Evolutionary conservation across 2,113 vertebrate genomes (phyloP), one percentile per base, ranked within the genome.

Genomic region (Callocephalon fimbriatum): DNA sequence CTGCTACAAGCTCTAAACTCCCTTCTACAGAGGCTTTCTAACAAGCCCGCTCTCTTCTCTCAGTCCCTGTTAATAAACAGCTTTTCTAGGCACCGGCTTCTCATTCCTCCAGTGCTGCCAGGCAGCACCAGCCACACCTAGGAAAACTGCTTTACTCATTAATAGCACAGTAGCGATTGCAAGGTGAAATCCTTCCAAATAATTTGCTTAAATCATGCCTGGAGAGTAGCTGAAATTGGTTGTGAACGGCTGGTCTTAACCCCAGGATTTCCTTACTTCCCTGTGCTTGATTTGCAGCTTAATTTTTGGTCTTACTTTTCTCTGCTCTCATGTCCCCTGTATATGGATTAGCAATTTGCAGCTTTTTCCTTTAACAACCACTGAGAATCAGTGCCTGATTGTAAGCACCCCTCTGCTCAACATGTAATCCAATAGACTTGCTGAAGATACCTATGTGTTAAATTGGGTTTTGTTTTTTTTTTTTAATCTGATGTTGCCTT

Each of bases 121-220:
- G 73, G 54, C 84, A 77, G 86, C 19, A 7, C 35, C 29, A 29
- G 62, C 38, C 50, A 40, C 90, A 75, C 8, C 74, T 4, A 10
- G 51, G 44, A 67, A 85, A 95, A 61, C 73, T 88, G 88, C 81
- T 92, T 90, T 50, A 12, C 61, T 87, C 92, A 48, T 92, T 95
- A 92, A 78, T 38, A 88, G 66, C 66, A 75, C 88, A 68, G 90
- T 73, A 78, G 85, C 92, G 56, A 79, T 2, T 40, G 74, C 74
- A 79, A 71, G 67, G 71, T 86, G 85, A 95, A 96, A 88, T 31
- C 38, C 53, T 86, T 91, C 82, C 92, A 86, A 56, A 76, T 71
- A 93, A 90, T 92, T 93, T 92, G 70, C 54, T 95, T 92, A 90
- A 90, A 72, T 94, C 66, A 48, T 70, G 67, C 85, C 58, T 68